Evolutionary conservation across 2,797 vertebrate species (phyloP), one percentile per base, ranked within the genome.

Genomic region (Hippoglossus hippoglossus): DNA sequence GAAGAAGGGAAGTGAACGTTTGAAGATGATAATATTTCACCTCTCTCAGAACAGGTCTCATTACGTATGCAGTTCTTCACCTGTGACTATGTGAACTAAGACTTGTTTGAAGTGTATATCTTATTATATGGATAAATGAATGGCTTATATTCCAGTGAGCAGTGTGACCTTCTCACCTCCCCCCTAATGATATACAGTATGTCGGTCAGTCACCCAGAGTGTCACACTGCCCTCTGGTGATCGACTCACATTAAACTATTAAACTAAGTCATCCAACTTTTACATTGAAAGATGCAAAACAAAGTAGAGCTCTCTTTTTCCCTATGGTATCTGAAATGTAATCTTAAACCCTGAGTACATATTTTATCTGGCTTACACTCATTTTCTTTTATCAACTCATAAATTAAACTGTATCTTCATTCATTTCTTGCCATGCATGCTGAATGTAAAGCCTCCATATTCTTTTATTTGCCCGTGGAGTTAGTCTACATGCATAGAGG

Each of bases 151-250:
- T 52, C 22, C 6, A 53, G 24, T 49, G 61, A 63, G 21, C 24
- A 65, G 22, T 44, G 56, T 63, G 71, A 70, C 56, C 67, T 66
- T 65, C 19, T 57, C 51, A 64, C 31, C 58, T n/a, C 47, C 21
- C 26, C 47, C 5, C 8, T 21, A 21, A 49, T 57, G 34, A 57
- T 1, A 6, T 44, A 46, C 24, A 28, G 51, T 9, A 3, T 53
- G 44, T 13, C 2, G 10, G 60, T 63, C 57, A 59, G 75, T 44
- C 46, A 58, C 50, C 56, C 16, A 62, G 67, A 39, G 72, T 36
- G 18, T 28, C 25, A 82, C 34, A 65, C 81, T 89, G 86, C 88
- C 88, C 83, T 77, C 84, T 88, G 74, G 59, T 90, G n/a, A 63
- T 49, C n/a, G 26, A 49, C 12, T 57, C 1, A 31, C 24, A 55